Conservation (phyloP, 2,113 vertebrate genomes). For the Cyphomyrus plagiostoma region DNA sequence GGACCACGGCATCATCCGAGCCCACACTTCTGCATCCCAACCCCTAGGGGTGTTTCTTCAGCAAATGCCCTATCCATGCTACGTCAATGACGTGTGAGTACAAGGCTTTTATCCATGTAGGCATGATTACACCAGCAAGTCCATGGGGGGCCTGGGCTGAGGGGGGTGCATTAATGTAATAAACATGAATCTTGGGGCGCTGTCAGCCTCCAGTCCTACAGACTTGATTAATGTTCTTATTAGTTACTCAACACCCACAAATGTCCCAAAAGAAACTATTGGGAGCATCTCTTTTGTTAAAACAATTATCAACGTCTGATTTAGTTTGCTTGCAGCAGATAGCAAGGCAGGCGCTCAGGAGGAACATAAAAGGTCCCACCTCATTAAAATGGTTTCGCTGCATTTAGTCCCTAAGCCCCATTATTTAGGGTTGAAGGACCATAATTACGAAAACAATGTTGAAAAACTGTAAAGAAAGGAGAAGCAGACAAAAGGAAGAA, state of each 20-base stretch:
- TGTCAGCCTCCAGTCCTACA: conserved; percentile 29
- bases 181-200: conserved; percentile 24
- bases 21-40: conserved; percentile 65
- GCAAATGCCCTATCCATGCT: conserved; percentile 96
- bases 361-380: conserved; percentile 1
- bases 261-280: conserved; percentile 37
- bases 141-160: conserved; percentile 12
- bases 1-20: conserved; percentile 77
- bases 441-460: conserved; percentile 13
- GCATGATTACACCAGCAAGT: conserved; percentile 22
- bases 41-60: conserved; percentile 82
- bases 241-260: conserved; percentile 28
- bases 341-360: conserved; percentile 6
- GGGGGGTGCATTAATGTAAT: conserved; percentile 29
- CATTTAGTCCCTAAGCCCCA: conserved; percentile 8
- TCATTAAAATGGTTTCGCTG: conserved; percentile 22
- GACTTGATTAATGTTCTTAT: conserved; percentile 29
- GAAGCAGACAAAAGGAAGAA: neutral
- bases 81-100: conserved; percentile 86
- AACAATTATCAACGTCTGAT: conserved; percentile 5
- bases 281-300: conserved; percentile 24
- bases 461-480: neutral
- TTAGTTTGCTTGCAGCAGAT: conserved; percentile 7
- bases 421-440: conserved; percentile 2
- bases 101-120: conserved; percentile 21